A percentile compares a stretch with the other conserved stretches of the same genome.
phyloP scores from a whole-genome alignment of 2,113 vertebrate genomes.

The Fulica atra region DNA sequence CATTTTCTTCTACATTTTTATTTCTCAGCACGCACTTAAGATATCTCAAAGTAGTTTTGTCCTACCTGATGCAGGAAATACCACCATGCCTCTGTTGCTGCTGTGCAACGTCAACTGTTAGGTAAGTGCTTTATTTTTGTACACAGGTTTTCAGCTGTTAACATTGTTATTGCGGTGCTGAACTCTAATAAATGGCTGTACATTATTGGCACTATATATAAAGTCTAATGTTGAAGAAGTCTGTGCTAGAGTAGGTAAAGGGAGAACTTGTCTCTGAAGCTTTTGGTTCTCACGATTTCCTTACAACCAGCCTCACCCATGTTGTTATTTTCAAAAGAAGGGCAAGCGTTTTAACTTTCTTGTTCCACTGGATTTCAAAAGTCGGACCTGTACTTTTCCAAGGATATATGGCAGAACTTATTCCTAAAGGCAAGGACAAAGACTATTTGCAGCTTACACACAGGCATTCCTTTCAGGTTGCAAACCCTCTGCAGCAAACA shows the following conservation, averaged over 20 bases:
- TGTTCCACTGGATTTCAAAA: background rate
- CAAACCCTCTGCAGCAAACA: background rate
- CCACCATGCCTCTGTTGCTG: background rate
- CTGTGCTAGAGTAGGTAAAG: background rate
- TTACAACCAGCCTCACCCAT: background rate
- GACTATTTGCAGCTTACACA: background rate
- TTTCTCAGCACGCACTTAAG: background rate
- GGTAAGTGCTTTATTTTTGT: background rate
- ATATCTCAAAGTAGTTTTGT: background rate
- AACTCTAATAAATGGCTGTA: background rate
- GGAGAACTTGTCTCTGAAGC: background rate
- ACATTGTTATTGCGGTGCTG: background rate
- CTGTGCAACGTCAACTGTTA: background rate
- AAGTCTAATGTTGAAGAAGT: background rate
- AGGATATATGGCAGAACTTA: background rate
- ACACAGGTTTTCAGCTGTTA: background rate
- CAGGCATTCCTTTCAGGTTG: background rate
- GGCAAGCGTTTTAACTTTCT: background rate
- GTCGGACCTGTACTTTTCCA: background rate
- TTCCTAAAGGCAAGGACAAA: background rate
- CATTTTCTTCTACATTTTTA: background rate
- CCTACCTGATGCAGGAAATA: background rate
- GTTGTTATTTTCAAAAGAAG: background rate
- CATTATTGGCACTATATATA: too few species aligned
- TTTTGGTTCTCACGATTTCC: fast-evolving